Conservation (phyloP, 1,140 invertebrate genomes). For the Neodiprion lecontei region DNA sequence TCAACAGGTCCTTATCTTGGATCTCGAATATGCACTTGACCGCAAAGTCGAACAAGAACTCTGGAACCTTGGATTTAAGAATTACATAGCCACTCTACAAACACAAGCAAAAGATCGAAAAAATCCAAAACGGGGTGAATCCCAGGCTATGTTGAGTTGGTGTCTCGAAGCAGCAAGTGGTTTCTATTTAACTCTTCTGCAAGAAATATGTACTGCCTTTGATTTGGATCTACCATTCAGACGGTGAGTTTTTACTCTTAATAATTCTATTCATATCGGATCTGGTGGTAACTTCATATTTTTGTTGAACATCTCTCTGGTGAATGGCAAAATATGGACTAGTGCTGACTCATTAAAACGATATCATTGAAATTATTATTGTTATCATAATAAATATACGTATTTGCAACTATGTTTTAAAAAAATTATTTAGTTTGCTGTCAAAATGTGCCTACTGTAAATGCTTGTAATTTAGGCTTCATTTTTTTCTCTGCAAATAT, state of each 20-base stretch:
- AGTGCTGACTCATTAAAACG: too few relatives aligned
- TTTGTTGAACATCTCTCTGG: background rate
- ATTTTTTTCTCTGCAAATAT: too few relatives aligned
- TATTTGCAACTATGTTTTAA: too few relatives aligned
- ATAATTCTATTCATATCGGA: background rate
- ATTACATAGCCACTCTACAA: conserved; percentile 82
- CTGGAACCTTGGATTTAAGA: conserved; percentile 90
- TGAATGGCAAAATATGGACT: background rate
- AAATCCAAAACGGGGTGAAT: conserved; percentile 75
- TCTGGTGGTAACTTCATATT: background rate
- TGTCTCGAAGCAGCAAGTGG: conserved; percentile 84
- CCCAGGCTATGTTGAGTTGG: conserved; percentile 77
- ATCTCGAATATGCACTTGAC: conserved; percentile 87
- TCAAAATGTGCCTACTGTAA: too few relatives aligned
- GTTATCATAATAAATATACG: too few relatives aligned
- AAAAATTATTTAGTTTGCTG: too few relatives aligned
- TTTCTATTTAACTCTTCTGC: conserved; percentile 82
- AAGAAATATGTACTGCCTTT: conserved; percentile 83
- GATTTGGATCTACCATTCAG: conserved; percentile 82
- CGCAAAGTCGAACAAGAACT: conserved; percentile 89
- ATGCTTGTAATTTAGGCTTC: too few relatives aligned
- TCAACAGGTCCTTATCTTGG: conserved; percentile 79
- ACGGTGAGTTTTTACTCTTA: conserved; percentile 50
- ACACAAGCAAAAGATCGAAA: conserved; percentile 79
- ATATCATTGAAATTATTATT: too few relatives aligned